These are phyloP conservation scores for Lepeophtheirus salmonis DNA, from an alignment of 1,140 invertebrate species.

Conservation along the genomic window DNA sequence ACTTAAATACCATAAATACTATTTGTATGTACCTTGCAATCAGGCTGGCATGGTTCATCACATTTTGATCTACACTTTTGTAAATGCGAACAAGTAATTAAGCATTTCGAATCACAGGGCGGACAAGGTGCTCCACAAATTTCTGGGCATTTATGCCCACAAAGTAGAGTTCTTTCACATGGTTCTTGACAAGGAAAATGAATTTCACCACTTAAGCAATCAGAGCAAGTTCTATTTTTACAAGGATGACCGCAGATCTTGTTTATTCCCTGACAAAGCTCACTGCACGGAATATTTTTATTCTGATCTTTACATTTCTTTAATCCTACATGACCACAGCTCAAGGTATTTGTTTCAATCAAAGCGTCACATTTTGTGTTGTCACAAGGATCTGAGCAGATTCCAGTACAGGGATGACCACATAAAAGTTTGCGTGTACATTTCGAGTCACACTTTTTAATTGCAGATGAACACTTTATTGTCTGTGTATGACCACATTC, in stretches of 20 bases:
- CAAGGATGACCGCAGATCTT: background rate
- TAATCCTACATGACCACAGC: background rate
- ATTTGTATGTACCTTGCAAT: background rate
- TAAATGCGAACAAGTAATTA: background rate
- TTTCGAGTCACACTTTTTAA: background rate
- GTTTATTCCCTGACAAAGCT: background rate
- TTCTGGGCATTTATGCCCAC: background rate
- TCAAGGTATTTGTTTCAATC: background rate
- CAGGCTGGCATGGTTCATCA: background rate
- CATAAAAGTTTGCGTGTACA: background rate
- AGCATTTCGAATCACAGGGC: background rate
- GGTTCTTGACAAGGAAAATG: background rate
- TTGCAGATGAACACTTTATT: background rate
- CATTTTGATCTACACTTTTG: background rate
- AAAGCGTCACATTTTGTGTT: background rate
- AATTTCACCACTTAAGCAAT: background rate
- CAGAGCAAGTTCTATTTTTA: background rate
- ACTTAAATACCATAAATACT: background rate
- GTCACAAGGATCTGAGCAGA: background rate
- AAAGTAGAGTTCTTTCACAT: background rate
- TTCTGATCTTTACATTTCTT: background rate
- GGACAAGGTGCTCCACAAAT: background rate
- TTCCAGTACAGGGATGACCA: background rate
- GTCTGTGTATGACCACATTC: background rate
- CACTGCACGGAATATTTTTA: background rate